phyloP scores from a whole-genome alignment of 2,113 vertebrate species.

The Aix galericulata region DNA sequence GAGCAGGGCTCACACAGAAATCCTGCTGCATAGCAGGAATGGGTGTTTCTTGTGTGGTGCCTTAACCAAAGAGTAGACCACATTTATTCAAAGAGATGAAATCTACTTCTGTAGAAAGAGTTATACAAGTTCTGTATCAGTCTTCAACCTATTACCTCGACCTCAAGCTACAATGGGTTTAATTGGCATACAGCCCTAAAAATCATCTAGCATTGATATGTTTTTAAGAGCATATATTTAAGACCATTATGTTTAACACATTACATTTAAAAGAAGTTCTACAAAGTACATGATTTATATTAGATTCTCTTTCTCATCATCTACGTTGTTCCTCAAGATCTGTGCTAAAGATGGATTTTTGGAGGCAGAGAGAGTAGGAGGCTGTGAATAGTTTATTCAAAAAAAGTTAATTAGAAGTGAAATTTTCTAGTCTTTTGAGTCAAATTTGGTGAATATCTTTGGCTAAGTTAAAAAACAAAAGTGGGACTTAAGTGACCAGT shows the following conservation, averaged over 20 bases:
- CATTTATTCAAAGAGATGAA: background rate
- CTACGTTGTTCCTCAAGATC: slow-evolving; percentile 50
- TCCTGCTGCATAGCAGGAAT: background rate
- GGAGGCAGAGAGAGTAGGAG: slow-evolving; percentile 64
- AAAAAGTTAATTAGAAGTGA: slow-evolving; percentile 45
- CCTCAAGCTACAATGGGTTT: background rate
- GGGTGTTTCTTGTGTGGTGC: background rate
- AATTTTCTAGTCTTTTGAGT: slow-evolving; percentile 46
- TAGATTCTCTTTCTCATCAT: slow-evolving; percentile 12
- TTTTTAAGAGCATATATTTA: background rate
- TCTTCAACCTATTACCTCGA: background rate
- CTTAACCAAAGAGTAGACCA: background rate
- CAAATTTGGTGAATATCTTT: slow-evolving; percentile 1
- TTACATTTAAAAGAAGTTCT: slow-evolving; percentile 2
- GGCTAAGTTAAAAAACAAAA: background rate
- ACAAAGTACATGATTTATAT: background rate
- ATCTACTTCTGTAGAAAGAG: background rate
- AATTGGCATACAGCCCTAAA: background rate
- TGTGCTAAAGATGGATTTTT: slow-evolving; percentile 59
- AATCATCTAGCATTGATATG: background rate
- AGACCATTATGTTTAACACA: background rate
- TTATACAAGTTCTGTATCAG: background rate
- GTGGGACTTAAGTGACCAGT: background rate
- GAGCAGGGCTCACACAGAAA: background rate
- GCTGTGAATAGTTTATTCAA: slow-evolving; percentile 51